Evolutionary conservation across 37 sponge, comb jelly and placozoan genomes (phyloP).

Genomic region (Axinella damicornis): DNA sequence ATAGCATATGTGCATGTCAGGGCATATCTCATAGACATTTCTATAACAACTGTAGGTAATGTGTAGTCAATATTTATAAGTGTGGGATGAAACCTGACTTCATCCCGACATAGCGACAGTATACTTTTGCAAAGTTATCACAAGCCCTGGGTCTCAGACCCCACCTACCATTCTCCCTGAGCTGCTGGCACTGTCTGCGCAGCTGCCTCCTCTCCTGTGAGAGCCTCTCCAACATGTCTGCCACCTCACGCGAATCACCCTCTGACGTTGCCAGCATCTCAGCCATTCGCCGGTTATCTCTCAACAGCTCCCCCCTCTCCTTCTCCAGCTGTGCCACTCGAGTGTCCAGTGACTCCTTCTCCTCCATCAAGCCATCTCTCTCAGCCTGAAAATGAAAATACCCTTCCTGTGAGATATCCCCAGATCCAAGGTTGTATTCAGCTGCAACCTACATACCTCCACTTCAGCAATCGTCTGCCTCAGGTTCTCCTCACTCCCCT

Average conservation of each 20-base stretch:
- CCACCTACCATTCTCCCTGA: slow-evolving; percentile 42
- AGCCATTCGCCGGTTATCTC: slow-evolving; percentile 70
- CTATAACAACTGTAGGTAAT: too few species aligned
- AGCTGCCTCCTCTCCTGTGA: slow-evolving; percentile 60
- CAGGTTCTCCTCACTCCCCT: slow-evolving; percentile 54
- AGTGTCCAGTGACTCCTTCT: slow-evolving; percentile 6
- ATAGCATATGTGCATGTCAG: too few species aligned
- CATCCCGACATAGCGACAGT: too few species aligned
- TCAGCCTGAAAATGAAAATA: slow-evolving; percentile 11
- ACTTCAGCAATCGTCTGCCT: slow-evolving; percentile 19
- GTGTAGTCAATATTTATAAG: too few species aligned
- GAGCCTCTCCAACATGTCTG: slow-evolving; percentile 61
- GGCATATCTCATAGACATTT: too few species aligned
- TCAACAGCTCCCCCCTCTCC: slow-evolving; percentile 20
- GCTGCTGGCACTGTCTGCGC: slow-evolving; percentile 50
- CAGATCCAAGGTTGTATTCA: too few species aligned
- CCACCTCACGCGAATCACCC: slow-evolving; percentile 59
- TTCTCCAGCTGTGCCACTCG: slow-evolving; percentile 17
- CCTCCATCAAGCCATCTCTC: background rate
- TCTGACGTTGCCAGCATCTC: slow-evolving; percentile 67
- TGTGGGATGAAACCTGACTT: too few species aligned
- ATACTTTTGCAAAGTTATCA: too few species aligned
- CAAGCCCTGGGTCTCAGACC: too few species aligned
- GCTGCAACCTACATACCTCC: slow-evolving; percentile 45
- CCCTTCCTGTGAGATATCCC: too few species aligned